Percentiles rank a stretch among this genome's conserved stretches.
Evolutionary conservation across 37 sponge, comb jelly and placozoan species (phyloP).

Genomic region (Hormiphora californensis): DNA sequence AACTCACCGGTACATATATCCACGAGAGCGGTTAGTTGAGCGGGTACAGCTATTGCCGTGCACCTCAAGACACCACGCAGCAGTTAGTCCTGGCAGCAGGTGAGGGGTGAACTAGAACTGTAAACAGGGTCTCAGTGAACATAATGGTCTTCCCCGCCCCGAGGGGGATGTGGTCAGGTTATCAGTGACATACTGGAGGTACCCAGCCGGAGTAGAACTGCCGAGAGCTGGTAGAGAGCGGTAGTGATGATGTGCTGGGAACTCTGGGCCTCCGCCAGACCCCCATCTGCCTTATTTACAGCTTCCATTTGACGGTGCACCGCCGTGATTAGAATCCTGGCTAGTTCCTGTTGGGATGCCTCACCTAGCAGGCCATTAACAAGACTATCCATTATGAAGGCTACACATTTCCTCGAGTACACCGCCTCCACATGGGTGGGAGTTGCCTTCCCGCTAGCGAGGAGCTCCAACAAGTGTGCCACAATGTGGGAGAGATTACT

Average conservation of each 20-base stretch:
- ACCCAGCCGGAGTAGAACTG: conserved; percentile 67
- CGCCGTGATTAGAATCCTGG: conserved; percentile 68
- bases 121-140: conserved; percentile 62
- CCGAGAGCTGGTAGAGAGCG: conserved; percentile 60
- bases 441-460: conserved; percentile 71
- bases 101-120: conserved; percentile 61
- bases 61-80: conserved; percentile 86
- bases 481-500: conserved; percentile 64
- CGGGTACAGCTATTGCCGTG: conserved; percentile 75
- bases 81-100: conserved; percentile 67
- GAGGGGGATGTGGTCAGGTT: conserved; percentile 45
- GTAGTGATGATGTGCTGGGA: conserved; percentile 70
- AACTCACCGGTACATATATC: conserved; percentile 59
- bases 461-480: conserved; percentile 69
- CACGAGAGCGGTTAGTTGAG: conserved; percentile 74
- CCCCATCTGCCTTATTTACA: not conserved
- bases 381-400: conserved; percentile 72
- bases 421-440: conserved; percentile 87
- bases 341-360: conserved; percentile 73
- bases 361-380: conserved; percentile 76
- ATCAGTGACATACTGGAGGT: conserved; percentile 73
- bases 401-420: conserved; percentile 80
- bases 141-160: conserved; percentile 36
- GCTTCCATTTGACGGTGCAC: conserved; percentile 56
- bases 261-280: not conserved